These are phyloP conservation scores for Sylvietta virens DNA, from an alignment of 2,113 vertebrate species.

Conservation along the genomic window DNA sequence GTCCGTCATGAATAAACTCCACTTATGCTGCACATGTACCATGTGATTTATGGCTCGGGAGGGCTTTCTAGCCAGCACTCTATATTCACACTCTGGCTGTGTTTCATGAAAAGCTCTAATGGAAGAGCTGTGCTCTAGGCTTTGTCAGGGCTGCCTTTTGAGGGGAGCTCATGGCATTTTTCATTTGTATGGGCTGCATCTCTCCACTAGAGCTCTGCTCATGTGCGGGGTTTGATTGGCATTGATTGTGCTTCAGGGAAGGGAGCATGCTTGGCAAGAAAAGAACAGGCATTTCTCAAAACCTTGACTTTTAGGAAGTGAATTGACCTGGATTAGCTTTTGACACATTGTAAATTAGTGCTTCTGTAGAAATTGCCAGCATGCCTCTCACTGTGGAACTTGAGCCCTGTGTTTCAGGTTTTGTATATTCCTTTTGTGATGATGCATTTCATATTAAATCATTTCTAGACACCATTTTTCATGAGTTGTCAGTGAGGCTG, in stretches of 20 bases:
- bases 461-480: conserved; percentile 44
- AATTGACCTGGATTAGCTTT: conserved; percentile 63
- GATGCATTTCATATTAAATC: conserved; percentile 34
- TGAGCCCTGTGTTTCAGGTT: neutral
- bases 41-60: conserved; percentile 57
- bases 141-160: conserved; percentile 51
- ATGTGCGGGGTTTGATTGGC: conserved; percentile 57
- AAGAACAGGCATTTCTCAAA: conserved; percentile 41
- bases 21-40: conserved; percentile 50
- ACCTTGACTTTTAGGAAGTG: conserved; percentile 31
- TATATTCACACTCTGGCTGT: conserved; percentile 47
- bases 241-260: conserved; percentile 55
- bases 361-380: conserved; percentile 20
- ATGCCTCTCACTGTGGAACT: neutral
- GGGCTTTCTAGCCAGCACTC: conserved; percentile 51
- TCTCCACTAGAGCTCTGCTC: conserved; percentile 54
- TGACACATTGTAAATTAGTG: conserved; percentile 36
- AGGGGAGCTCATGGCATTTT: conserved; percentile 19
- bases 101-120: conserved; percentile 65
- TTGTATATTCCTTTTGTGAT: conserved; percentile 27
- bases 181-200: conserved; percentile 63
- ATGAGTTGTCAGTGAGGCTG: conserved; percentile 10
- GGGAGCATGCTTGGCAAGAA: conserved; percentile 32
- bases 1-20: conserved; percentile 60
- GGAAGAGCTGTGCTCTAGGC: conserved; percentile 38